Conservation (phyloP, 2,888 invertebrate species). For the Cistogaster globosa region DNA sequence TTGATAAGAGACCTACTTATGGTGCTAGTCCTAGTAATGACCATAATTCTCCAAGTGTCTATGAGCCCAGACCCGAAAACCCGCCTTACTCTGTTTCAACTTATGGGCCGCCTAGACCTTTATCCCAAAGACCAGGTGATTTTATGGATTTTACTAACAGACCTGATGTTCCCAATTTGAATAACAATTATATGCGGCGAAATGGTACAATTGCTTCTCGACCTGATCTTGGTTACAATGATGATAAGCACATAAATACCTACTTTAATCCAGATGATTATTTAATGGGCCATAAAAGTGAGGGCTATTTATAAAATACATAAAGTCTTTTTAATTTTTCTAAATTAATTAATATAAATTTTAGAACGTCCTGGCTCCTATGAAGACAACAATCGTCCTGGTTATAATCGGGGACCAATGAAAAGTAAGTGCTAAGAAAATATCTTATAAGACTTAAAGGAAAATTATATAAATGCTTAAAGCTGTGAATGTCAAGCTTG, state of each 20-base stretch:
- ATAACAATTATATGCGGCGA: slow-evolving; percentile 72
- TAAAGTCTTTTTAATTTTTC: background rate
- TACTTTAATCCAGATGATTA: slow-evolving; percentile 83
- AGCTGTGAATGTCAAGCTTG: background rate
- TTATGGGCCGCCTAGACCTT: slow-evolving; percentile 55
- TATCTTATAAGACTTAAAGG: background rate
- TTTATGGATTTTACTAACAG: slow-evolving; percentile 78
- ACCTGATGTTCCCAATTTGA: slow-evolving; percentile 78
- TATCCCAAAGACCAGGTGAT: slow-evolving; percentile 66
- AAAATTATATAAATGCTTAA: too few species aligned
- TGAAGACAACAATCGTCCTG: slow-evolving; percentile 73
- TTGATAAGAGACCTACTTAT: slow-evolving; percentile 67
- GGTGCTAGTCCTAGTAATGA: slow-evolving; percentile 50
- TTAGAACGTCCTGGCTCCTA: slow-evolving; percentile 75
- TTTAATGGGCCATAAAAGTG: slow-evolving; percentile 78
- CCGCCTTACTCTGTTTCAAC: slow-evolving; percentile 72
- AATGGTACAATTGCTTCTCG: slow-evolving; percentile 71
- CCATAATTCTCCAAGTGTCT: slow-evolving; percentile 71
- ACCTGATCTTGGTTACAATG: slow-evolving; percentile 74
- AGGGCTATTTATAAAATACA: slow-evolving; percentile 61
- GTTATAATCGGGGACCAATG: slow-evolving; percentile 77
- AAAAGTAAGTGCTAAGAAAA: slow-evolving; percentile 75
- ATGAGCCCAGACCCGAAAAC: slow-evolving; percentile 70
- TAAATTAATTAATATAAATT: background rate
- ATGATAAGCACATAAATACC: slow-evolving; percentile 81